Base-by-base conservation (phyloP, 2,888 invertebrate species). In the Plagodis dolabraria region DNA sequence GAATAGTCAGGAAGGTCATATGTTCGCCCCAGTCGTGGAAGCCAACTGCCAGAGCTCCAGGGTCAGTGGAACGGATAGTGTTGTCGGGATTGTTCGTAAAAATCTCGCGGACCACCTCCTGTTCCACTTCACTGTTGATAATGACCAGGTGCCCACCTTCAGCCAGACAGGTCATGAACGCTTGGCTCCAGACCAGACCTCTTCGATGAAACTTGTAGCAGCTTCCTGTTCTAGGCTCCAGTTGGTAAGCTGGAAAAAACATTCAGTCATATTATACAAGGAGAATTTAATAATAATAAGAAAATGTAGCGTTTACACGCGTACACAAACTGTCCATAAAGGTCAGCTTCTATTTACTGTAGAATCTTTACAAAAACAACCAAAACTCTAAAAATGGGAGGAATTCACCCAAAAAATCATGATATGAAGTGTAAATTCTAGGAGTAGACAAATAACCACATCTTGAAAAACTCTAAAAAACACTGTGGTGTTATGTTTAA, bases 81-180 rank as follows among this genome's bases (percentile, higher is more conserved):
- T 43, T 12, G 8, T 43, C 43, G 22, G 63, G 51, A 33, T 59
- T 59, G 38, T 72, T 72, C 0, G 53, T 67, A 7, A 72, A 76
- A 0, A 79, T 53, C 0, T 79, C 72, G 5, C 9, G 68, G 0
- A 81, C 8, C 0, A 76, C 70, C 5, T n/a, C 35, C 0, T 74
- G 70, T 55, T 84, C 84, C 0, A 9, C 35, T 0, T 76, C 74
- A 5, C 74, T 83, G 68, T 86, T 83, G 55, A 85, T 75, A 53
- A 85, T 71, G n/a, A 70, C 71, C 34, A 85, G 72, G 60, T 85
- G 62, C 0, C 75, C 82, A 9, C 82, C 82, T 58, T 86, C 86
- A 0, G 82, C 80, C 2, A 74, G 54, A 47, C 86, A 86, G 2
- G 78, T 62, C 72, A 80, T 79, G 67, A 71, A 74, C 0, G 84